phyloP scores from a whole-genome alignment of 2,113 vertebrate species.

The Neoarius graeffei region DNA sequence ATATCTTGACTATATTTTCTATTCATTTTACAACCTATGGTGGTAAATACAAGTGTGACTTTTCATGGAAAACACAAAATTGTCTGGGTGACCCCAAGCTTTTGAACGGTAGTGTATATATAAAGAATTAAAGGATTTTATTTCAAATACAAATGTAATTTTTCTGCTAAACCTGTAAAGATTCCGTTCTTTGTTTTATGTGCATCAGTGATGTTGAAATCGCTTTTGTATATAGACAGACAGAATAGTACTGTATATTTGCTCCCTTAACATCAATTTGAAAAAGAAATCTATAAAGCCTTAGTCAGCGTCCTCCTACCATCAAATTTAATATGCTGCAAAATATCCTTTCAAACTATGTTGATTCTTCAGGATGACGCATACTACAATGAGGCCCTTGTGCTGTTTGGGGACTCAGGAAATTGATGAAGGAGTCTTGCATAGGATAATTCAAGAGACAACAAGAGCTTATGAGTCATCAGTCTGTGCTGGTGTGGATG shows the following conservation, averaged over 20 bases:
- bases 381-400: neutral
- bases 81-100: too few species aligned
- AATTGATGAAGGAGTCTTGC: neutral
- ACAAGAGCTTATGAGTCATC: conserved; percentile 29
- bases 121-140: neutral
- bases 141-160: neutral
- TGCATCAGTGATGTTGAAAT: neutral
- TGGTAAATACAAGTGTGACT: too few species aligned
- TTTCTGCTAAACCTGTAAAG: too few species aligned
- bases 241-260: neutral
- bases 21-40: too few species aligned
- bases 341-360: neutral
- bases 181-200: neutral
- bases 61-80: too few species aligned
- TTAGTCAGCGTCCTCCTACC: neutral
- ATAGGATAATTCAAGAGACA: conserved; percentile 3
- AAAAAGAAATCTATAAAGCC: neutral
- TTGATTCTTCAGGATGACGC: neutral
- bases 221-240: neutral
- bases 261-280: neutral
- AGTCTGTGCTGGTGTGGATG: neutral
- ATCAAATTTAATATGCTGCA: neutral
- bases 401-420: neutral
- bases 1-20: too few species aligned
- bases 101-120: too few species aligned